Base-by-base conservation (phyloP, 2,888 invertebrate genomes). In the Chrysopilus asiliformis region DNA sequence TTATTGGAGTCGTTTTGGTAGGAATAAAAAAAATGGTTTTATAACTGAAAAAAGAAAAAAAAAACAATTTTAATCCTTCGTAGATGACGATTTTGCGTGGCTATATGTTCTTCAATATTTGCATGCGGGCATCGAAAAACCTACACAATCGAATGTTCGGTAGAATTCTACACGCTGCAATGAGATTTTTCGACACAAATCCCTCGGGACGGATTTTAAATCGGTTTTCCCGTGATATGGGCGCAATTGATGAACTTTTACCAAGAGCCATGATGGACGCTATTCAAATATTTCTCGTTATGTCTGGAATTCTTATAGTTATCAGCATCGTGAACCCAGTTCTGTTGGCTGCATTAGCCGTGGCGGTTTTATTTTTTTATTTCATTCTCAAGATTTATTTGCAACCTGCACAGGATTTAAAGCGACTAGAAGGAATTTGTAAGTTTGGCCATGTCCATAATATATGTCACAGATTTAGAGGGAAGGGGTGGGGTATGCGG, bases 71-170 rank as follows among this genome's bases (percentile, higher is more conserved):
- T 32, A 26, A 22, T 24, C 18, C 30, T 22, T 40, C 25, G 7
- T 26, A 57, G 56, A 58, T 57, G 53, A 71, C 74, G 31, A 63
- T 73, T 7, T 63, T 70, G 5, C 67, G 80, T 10, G 76, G 75
- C 0, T 69, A 73, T 45, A 65, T 76, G 49, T 83, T 81, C 61
- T 83, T 85, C 58, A 71, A 71, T 49, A 68, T 79, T 10, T 83
- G 80, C 56, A 79, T 83, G 71, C 73, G 70, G 9, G 74, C 86
- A 0, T 84, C 86, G 0, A 70, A 72, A 43, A 73, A 70, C 40
- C 68, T 93, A 3, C 91, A 93, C 58, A 75, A 81, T 49, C 68
- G 66, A n/a, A 90, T 91, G 87, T 89, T 91, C 58, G 64, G 70
- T 29, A 73, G 79, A 32, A 71, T 91, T 50, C 65, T 89, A 5